Evolutionary conservation across 2,113 vertebrate species (phyloP), one percentile per base, ranked within the genome.

Genomic region (Sisor rabdophorus): DNA sequence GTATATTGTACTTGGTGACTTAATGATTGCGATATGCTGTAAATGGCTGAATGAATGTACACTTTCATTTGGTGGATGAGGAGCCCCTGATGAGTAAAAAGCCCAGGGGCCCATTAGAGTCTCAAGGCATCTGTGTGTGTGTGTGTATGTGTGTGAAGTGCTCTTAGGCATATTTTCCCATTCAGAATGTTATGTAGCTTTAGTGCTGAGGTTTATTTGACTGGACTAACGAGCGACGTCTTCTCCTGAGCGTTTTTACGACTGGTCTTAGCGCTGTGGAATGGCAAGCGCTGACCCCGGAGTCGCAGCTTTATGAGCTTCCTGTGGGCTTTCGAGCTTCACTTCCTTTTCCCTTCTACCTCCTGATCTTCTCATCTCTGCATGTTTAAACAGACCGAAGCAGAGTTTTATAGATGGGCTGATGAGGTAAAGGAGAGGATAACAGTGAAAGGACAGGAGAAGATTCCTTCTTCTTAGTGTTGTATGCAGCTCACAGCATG

Each of bases 231-330:
- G 84, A 85, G 85, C 84, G 88, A 90, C 87, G 88, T 87, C 89
- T 90, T 87, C 87, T 91, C 89, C 89, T 89, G 89, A 91, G 44
- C 26, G 87, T 87, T 89, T 89, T 89, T 88, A 88, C 85, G 81
- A 88, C 81, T 87, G 86, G 82, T 89, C 87, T 90, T 85, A 87
- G 86, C 83, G 82, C 88, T 89, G 87, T 88, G 87, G 86, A 86
- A 90, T 87, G 89, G 85, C 87, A 87, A 89, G 87, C 78, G 80
- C 78, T 91, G 90, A 91, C 88, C 89, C 67, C 70, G 84, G 88
- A 90, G 85, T 88, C 80, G 77, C 76, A 76, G 84, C 83, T 91
- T 88, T 89, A 90, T 85, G 73, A 87, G 87, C 86, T 90, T 89
- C 87, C 85, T 87, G 84, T 87, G 85, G 85, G 79, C 87, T 88